Evolutionary conservation across 2,113 vertebrate genomes (phyloP), one percentile per base, ranked within the genome.

Genomic region (Perca flavescens): DNA sequence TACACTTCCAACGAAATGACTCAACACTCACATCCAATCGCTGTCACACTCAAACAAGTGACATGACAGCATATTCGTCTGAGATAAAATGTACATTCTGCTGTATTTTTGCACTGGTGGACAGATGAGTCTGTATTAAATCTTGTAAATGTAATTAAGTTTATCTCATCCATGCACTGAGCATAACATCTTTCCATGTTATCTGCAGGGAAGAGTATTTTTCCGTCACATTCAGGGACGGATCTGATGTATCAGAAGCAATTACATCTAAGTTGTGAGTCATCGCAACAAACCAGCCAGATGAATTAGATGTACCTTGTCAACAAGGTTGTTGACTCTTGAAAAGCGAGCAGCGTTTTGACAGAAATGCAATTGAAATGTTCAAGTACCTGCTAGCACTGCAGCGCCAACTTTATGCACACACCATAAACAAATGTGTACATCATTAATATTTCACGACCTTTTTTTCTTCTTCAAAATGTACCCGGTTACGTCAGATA

Each of bases 381-480:
- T 28, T 43, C 36, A 69, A 34, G 72, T 68, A 47, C 34, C 75
- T 9, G 22, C 61, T 49, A 6, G 10, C 31, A 14, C 31, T 36
- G 28, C 43, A 12, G 13, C 10, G 22, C 50, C 47, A 56, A 49
- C 16, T 17, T 52, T 53, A 31, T 28, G 17, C 49, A 53, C 43
- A 46, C 57, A 6, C 36, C 57, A 49, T 31, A 68, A 61, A 69
- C 66, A 79, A 63, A 65, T 8, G 36, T 72, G 28, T 22, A 50
- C 68, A 54, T 65, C 82, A 76, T 91, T 92, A 88, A 89, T 87
- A 91, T 94, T 92, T 92, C 40, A 49, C 12, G 89, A 91, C 88
- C 86, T 93, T 92, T 89, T 61, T 61, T 62, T 22, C 57, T 63
- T 40, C 71, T 75, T 86, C 85, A 77, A 72, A 83, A 80, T 58